Conservation (phyloP, 2,113 vertebrate species). For the Setophaga petechia region DNA sequence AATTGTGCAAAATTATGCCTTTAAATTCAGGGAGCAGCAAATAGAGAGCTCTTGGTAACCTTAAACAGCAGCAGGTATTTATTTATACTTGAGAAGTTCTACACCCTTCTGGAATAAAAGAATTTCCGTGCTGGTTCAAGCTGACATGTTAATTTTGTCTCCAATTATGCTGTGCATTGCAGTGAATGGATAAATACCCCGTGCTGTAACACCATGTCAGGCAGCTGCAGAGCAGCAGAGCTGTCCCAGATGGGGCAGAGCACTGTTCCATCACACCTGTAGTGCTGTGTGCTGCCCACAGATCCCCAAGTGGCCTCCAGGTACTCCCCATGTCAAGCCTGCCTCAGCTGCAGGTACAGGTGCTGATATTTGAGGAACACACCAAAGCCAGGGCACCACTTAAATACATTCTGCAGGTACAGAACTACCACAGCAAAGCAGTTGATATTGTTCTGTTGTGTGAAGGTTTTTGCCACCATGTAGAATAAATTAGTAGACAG, state of each 20-base stretch:
- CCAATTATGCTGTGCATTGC: neutral
- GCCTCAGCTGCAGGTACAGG: neutral
- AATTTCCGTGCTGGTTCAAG: neutral
- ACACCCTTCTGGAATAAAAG: neutral
- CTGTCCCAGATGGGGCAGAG: neutral
- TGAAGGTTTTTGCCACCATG: neutral
- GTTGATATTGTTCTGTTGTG: neutral
- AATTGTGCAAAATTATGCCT: slow-evolving; percentile 7
- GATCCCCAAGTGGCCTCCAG: neutral
- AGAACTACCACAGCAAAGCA: neutral
- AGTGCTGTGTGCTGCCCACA: neutral
- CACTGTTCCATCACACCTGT: neutral
- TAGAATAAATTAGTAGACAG: neutral
- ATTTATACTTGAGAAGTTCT: neutral
- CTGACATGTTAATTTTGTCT: slow-evolving; percentile 4
- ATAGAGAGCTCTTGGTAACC: neutral
- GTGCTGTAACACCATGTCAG: neutral
- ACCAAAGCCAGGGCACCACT: neutral
- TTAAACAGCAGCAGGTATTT: neutral
- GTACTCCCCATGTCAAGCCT: neutral
- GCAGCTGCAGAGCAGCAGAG: neutral
- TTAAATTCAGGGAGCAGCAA: slow-evolving; percentile 13
- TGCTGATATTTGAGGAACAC: neutral
- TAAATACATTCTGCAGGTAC: neutral
- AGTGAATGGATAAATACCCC: neutral